Evolutionary conservation across 2,113 vertebrate species (phyloP), one percentile per base, ranked within the genome.

Genomic region (Nannobrachium achirus): DNA sequence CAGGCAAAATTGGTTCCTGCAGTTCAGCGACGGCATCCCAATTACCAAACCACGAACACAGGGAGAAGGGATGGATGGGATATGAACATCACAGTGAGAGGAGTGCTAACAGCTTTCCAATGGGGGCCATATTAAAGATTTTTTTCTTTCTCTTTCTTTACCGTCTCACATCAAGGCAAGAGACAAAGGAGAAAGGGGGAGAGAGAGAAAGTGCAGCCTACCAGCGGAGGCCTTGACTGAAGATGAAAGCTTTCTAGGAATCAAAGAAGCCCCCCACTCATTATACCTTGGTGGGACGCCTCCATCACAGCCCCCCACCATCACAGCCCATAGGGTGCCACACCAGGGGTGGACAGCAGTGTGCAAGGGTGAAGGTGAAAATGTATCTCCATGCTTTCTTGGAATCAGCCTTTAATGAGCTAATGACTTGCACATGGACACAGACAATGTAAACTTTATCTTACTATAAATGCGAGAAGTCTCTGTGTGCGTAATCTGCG

Each of bases 171-270:
- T 88, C 85, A 87, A 88, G 82, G 81, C 70, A 52, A 56, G 56
- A 89, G 82, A 89, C 85, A 89, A 89, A 86, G 79, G 70, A 63
- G 80, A 80, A 72, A 68, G 64, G 77, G 76, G 46, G 58, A 38
- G 69, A 72, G 73, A 80, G 76, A 81, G 75, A 83, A 73, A 85
- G 78, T 76, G 76, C 71, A 69, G 74, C 75, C 87, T 78, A 86
- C 67, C 78, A 83, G 78, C 59, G 20, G 75, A 86, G 84, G 80
- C 71, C 76, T 82, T 56, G 88, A 86, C 82, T 84, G 89, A 90
- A 89, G 86, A 90, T 91, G 83, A 91, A 91, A 89, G 89, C 82
- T 71, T 82, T 75, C 42, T 0, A 73, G 71, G 73, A 89, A 89
- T 91, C 85, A 89, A 91, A 90, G 88, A 78, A 82, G 42, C 63